phyloP scores from a whole-genome alignment of 1,140 invertebrate genomes.

The Phymastichus coffea region DNA sequence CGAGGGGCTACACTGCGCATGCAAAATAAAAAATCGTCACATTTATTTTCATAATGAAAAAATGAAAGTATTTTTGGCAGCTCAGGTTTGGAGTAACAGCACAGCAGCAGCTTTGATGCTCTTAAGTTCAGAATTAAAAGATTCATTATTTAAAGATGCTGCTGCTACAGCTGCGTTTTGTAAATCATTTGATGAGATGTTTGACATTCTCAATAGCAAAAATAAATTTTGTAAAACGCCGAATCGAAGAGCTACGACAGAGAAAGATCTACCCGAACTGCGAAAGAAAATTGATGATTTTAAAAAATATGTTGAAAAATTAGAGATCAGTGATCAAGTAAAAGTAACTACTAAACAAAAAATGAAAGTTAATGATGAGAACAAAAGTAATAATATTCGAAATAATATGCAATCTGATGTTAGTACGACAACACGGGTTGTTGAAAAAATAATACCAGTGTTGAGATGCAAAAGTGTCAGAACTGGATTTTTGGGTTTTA shows the following conservation, averaged over 20 bases:
- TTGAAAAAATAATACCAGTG: neutral
- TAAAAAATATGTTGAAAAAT: conserved; percentile 24
- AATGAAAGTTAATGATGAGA: no score
- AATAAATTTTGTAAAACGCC: conserved; percentile 10
- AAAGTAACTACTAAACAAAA: no score
- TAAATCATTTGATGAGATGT: neutral
- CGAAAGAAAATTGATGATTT: conserved; percentile 18
- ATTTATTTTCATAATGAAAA: no score
- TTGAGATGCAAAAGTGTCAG: neutral
- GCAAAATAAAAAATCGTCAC: no score
- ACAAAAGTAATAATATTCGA: conserved; percentile 6
- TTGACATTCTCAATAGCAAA: neutral
- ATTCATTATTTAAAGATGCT: no score
- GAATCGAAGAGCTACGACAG: neutral
- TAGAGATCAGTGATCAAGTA: conserved; percentile 14
- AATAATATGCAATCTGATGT: neutral
- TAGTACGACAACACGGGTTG: neutral
- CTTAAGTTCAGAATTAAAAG: neutral
- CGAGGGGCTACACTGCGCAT: no score
- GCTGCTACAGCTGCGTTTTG: neutral
- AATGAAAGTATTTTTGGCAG: no score
- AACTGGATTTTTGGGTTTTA: conserved; percentile 37
- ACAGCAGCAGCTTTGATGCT: neutral
- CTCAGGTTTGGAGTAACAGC: no score
- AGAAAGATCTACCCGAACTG: no score